Evolutionary conservation across 1,140 invertebrate species (phyloP), one percentile per base, ranked within the genome.

Genomic region (Trialeurodes vaporariorum): DNA sequence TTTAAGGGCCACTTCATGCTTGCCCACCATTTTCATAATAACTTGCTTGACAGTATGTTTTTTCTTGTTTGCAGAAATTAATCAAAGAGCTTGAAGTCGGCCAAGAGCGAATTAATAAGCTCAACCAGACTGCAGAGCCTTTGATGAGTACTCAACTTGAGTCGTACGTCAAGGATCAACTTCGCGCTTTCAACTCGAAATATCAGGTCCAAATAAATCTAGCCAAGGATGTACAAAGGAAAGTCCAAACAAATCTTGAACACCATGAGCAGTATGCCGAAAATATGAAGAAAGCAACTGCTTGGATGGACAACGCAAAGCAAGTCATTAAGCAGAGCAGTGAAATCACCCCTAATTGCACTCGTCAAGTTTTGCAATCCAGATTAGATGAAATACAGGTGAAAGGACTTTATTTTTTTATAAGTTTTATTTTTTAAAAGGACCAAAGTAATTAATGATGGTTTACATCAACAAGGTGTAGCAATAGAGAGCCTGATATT

Each of bases 141-240:
- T 78, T 96, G 17, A 75, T 94, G 0, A 85, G 89, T 61, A 94
- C 92, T 0, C 91, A 93, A 73, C 78, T 95, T 25, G 94, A 97
- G 74, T 89, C 90, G 0, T 94, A 94, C 73, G 89, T 97, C 0
- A 92, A 89, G 72, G 95, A 94, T 76, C 94, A 97, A 76, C 79
- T 97, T 25, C 84, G 91, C 68, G 89, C 93, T 75, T 79, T 96
- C n/a, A 92, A 93, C 75, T 93, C 93, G 0, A 83, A 93, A 71
- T 96, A 95, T 76, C 59, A 78, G 76, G 89, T 93, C 0, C 86
- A 94, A 74, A 83, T 94, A 0, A 94, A 95, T 75, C 82, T 94
- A 70, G 93, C 90, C 0, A 95, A 94, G 78, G 94, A 97, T 79
- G 91, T 96, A 0, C 75, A 95, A 26, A 94, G 93, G 72, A 95